These are phyloP conservation scores for Plagodis dolabraria DNA, from an alignment of 2,888 invertebrate species.

Conservation along the genomic window DNA sequence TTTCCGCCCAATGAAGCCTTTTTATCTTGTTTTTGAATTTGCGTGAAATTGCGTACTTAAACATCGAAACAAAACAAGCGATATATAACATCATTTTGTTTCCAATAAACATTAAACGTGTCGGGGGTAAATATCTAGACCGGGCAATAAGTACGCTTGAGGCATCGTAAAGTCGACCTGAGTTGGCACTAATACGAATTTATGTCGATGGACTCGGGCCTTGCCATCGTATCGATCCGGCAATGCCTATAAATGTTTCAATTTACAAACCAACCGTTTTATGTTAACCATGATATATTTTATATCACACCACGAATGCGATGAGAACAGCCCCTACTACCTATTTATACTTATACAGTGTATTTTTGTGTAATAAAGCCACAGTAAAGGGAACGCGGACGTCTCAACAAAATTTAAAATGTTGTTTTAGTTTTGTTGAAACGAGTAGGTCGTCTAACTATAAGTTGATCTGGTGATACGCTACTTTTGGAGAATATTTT, in stretches of 20 bases:
- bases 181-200: constrained; percentile 83
- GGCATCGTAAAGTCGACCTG: constrained; percentile 81
- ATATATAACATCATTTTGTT: constrained; percentile 51
- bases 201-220: constrained; percentile 76
- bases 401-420: neutral
- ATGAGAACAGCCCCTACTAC: constrained; percentile 35
- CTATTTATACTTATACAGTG: constrained; percentile 12
- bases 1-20: too few relatives aligned
- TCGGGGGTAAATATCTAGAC: constrained; percentile 64
- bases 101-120: constrained; percentile 63
- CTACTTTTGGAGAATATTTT: too few relatives aligned
- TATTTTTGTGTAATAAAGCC: too few relatives aligned
- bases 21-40: too few relatives aligned
- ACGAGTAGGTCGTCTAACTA: too few relatives aligned
- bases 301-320: constrained; percentile 37
- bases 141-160: constrained; percentile 74
- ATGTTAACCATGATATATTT: constrained; percentile 53
- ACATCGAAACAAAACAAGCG: constrained; percentile 24
- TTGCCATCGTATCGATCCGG: constrained; percentile 69
- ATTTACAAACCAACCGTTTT: constrained; percentile 67
- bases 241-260: constrained; percentile 76
- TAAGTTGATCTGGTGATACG: too few relatives aligned
- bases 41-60: neutral
- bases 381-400: too few relatives aligned
- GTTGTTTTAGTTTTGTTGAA: neutral